A percentile compares a stretch with the other conserved stretches of the same genome.
Evolutionary conservation across 2,113 vertebrate species (phyloP).

Genomic region (Lamprotornis superbus): DNA sequence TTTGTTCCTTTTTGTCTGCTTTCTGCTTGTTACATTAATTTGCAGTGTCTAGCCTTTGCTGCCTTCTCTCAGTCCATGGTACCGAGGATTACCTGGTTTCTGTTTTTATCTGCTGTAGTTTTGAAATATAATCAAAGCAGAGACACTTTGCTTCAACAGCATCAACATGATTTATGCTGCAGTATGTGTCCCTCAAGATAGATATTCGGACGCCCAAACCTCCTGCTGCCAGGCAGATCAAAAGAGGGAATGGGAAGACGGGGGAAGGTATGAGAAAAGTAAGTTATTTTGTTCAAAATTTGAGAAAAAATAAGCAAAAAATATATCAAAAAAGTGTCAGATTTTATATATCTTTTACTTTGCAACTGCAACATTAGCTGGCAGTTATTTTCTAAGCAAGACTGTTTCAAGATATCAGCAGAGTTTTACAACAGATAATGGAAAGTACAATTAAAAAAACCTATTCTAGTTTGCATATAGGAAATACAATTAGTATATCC

Average conservation of each 20-base stretch:
- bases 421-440: background rate
- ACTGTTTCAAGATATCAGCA: background rate
- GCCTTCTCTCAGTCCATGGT: background rate
- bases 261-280: background rate
- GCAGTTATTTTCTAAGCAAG: background rate
- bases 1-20: background rate
- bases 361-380: background rate
- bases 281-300: background rate
- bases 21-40: background rate
- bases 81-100: background rate
- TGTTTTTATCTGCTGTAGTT: background rate
- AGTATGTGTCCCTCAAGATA: background rate
- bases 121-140: background rate
- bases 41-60: background rate
- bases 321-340: background rate
- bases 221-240: background rate
- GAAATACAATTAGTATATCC: background rate
- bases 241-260: background rate
- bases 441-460: background rate
- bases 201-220: background rate
- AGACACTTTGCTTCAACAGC: background rate
- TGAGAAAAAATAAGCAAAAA: background rate
- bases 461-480: background rate
- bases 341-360: background rate
- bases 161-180: background rate